These are phyloP conservation scores for Macrophya alboannulata DNA, from an alignment of 2,888 invertebrate genomes.

Conservation along the genomic window DNA sequence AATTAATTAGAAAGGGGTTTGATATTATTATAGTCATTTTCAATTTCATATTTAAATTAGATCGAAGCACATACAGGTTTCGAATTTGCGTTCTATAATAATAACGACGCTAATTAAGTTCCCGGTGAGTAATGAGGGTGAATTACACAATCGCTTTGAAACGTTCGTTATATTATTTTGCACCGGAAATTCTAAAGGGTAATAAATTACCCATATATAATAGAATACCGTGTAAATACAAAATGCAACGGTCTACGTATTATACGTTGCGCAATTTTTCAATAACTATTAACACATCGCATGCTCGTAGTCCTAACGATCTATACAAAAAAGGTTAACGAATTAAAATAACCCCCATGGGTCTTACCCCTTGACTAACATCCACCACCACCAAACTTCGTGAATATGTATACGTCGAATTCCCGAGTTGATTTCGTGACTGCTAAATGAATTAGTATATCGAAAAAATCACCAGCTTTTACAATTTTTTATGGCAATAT, in stretches of 20 bases:
- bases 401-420: background rate
- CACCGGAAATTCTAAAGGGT: background rate
- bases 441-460: slow-evolving; percentile 16
- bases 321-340: background rate
- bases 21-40: background rate
- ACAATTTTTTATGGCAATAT: background rate
- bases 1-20: background rate
- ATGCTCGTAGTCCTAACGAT: background rate
- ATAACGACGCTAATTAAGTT: slow-evolving; percentile 1
- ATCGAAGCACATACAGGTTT: background rate
- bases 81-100: background rate
- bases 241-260: background rate
- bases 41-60: background rate
- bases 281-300: background rate
- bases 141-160: slow-evolving; percentile 13
- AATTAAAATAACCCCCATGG: slow-evolving; percentile 21
- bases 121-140: background rate
- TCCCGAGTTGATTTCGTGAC: slow-evolving; percentile 20
- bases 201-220: background rate
- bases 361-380: background rate
- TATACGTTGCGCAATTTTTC: background rate
- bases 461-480: background rate
- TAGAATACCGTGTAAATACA: background rate
- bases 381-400: background rate
- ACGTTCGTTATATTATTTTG: background rate